phyloP scores from a whole-genome alignment of 1,140 invertebrate species.

The Ceratina calcarata region DNA sequence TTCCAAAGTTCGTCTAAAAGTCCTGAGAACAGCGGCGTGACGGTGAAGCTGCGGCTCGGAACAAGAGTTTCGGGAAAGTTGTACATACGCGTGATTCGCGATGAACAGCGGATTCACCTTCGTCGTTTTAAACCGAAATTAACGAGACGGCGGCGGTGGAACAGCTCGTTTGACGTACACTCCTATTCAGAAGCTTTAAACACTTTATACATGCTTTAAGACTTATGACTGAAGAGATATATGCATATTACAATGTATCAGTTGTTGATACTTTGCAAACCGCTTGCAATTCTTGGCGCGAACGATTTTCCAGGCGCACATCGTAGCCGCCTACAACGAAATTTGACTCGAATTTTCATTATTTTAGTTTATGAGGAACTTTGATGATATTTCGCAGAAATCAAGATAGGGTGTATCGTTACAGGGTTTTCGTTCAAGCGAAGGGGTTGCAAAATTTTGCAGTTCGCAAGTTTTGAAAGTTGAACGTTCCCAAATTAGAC shows the following conservation, averaged over 20 bases:
- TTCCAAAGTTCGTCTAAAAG: background rate
- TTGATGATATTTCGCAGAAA: background rate
- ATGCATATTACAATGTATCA: no score
- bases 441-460: no score
- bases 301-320: no score
- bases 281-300: background rate
- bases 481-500: no score
- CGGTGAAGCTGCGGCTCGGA: background rate
- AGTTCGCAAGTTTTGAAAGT: no score
- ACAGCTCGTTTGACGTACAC: no score
- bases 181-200: no score
- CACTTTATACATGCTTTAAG: no score
- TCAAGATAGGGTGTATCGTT: background rate
- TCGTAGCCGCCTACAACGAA: no score
- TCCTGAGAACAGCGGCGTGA: background rate
- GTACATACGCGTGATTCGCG: background rate
- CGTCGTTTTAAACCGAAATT: background rate
- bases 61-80: slow-evolving; percentile 4
- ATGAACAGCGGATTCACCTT: background rate
- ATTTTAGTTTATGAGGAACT: background rate
- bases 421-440: no score
- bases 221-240: no score
- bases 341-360: slow-evolving; percentile 16
- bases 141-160: background rate
- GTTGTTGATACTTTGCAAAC: background rate